These are phyloP conservation scores for Bembecia ichneumoniformis DNA, from an alignment of 2,888 invertebrate species.

Conservation along the genomic window DNA sequence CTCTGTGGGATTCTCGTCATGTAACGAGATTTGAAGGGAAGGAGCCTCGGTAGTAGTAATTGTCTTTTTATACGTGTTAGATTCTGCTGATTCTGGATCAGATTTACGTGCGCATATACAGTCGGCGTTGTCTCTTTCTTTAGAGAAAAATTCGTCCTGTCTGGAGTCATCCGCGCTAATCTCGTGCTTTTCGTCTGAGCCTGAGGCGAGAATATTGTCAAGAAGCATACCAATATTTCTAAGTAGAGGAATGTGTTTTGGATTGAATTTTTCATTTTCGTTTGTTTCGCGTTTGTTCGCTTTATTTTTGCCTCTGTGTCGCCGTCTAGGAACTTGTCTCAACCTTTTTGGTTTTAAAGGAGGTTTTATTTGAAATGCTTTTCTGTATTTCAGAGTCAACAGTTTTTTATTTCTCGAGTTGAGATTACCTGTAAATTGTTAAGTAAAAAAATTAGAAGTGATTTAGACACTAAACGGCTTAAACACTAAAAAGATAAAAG, in stretches of 20 bases:
- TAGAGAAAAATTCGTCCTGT: conserved; percentile 21
- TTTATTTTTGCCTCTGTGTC: conserved; percentile 31
- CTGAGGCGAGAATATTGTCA: conserved; percentile 48
- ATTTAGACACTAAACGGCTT: no score
- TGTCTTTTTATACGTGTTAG: conserved; percentile 46
- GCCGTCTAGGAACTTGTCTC: conserved; percentile 26
- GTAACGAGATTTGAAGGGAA: conserved; percentile 35
- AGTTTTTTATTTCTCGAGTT: conserved; percentile 17
- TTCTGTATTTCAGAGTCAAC: conserved; percentile 37
- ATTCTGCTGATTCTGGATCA: conserved; percentile 12
- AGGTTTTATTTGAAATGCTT: conserved; percentile 38
- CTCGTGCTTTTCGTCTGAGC: conserved; percentile 34
- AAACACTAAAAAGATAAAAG: no score
- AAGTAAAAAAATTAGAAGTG: no score
- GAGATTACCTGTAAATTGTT: conserved; percentile 20
- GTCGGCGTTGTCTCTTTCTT: conserved; percentile 19
- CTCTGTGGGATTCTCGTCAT: conserved; percentile 26
- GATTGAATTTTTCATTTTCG: conserved; percentile 37
- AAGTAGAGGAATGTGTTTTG: conserved; percentile 53
- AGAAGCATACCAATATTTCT: conserved; percentile 53
- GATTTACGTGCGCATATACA: conserved; percentile 27
- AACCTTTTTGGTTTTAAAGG: conserved; percentile 43
- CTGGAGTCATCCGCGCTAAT: conserved; percentile 20
- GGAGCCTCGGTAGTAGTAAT: conserved; percentile 40
- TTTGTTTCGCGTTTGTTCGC: conserved; percentile 39